Evolutionary conservation across 2,797 vertebrate genomes (phyloP), one percentile per base, ranked within the genome.

Genomic region (Anabacerthia variegaticeps): DNA sequence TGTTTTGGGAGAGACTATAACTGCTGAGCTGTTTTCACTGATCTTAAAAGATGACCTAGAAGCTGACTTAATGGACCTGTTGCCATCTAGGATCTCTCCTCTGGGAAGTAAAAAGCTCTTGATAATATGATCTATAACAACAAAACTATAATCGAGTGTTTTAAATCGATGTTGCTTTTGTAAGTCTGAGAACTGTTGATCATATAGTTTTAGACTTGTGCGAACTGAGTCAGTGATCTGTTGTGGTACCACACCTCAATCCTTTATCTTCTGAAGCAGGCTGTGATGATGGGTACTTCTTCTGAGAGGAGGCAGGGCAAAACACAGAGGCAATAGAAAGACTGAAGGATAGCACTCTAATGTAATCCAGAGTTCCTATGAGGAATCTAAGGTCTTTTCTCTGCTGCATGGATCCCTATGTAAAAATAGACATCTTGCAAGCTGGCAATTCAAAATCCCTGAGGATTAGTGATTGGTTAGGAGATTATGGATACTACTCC

Each of bases 401-500:
- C 58, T 59, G 73, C 37, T 63, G 44, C 49, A 62, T 15, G 26
- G 51, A 86, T 91, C 39, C n/a, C 36, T 49, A 39, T 21, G 37
- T 77, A 69, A 95, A 97, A 95, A 89, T 28, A 94, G 88, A 89
- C 75, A 85, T 80, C 84, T 92, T 93, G 71, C 84, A 89, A 72
- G 36, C 79, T 72, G 89, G 73, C 69, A 91, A 81, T 66, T 87
- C 74, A 91, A 92, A 94, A 93, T 94, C 94, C 93, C 82, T 58
- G 79, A 81, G 92, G 88, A 95, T 95, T 91, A 95, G 76, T 75
- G 83, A 91, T 89, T 88, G 89, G 92, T 93, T 92, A 92, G 89
- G 73, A 95, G 89, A 93, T 95, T 84, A 92, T 5, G 43, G 88
- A 72, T 72, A 84, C 77, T 73, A 84, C 75, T 89, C 46, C 58